Evolutionary conservation across 2,797 vertebrate genomes (phyloP).

Genomic region (Lepidocolaptes lacrymiger): DNA sequence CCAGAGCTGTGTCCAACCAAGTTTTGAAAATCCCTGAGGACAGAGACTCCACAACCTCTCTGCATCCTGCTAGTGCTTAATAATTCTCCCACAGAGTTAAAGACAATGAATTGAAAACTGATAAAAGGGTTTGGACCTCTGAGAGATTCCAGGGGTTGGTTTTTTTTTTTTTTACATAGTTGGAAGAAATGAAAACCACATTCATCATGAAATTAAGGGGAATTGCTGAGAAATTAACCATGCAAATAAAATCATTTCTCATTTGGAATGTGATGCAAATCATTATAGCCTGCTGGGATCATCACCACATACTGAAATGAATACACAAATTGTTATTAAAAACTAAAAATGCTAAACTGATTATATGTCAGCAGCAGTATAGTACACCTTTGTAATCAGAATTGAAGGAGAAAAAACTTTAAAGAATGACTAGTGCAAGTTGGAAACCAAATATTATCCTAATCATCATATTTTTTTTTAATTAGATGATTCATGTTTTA

Average conservation of each 20-base stretch:
- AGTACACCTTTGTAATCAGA: not conserved
- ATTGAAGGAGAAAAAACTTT: not conserved
- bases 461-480: not conserved
- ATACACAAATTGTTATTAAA: constrained; percentile 7
- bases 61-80: not conserved
- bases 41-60: not conserved
- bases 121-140: not conserved
- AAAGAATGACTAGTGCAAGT: not conserved
- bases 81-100: not conserved
- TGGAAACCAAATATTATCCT: not conserved
- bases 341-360: not conserved
- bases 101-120: not conserved
- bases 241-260: constrained; percentile 4
- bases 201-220: constrained; percentile 4
- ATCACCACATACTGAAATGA: not conserved
- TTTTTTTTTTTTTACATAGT: not conserved
- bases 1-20: not conserved
- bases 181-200: not conserved
- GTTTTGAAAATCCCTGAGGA: not conserved
- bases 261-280: constrained; percentile 24
- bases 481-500: not conserved
- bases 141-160: not conserved
- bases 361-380: not conserved
- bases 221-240: constrained; percentile 19
- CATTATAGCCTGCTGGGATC: not conserved